Evolutionary conservation across 2,113 vertebrate species (phyloP).

Genomic region (Callipepla californica): DNA sequence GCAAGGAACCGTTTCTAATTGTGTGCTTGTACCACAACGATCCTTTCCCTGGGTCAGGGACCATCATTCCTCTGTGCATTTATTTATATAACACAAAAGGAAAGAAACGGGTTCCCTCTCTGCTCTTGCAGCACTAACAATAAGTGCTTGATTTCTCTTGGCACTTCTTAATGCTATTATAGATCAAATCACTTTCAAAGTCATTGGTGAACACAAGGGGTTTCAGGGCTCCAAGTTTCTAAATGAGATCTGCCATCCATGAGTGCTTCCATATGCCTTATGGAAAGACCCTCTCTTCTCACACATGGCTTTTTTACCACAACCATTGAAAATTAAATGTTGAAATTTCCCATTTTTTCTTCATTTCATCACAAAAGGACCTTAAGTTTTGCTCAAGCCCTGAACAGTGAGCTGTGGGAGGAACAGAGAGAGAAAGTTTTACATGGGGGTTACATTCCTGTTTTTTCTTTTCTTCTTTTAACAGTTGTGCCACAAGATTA

Average conservation of each 20-base stretch:
- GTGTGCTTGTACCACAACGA: background rate
- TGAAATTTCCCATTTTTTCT: background rate
- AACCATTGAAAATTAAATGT: background rate
- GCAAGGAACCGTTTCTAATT: background rate
- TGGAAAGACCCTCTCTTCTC: background rate
- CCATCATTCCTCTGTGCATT: background rate
- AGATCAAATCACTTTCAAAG: background rate
- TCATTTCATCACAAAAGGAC: background rate
- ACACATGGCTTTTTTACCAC: background rate
- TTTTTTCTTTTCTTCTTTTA: accelerated
- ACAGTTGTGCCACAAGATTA: background rate
- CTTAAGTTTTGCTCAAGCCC: background rate
- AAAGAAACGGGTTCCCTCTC: background rate
- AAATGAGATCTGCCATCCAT: background rate
- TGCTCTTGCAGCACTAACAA: background rate
- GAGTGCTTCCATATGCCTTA: background rate
- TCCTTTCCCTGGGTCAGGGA: background rate
- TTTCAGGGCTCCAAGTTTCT: background rate
- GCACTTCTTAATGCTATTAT: background rate
- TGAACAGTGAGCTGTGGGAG: background rate
- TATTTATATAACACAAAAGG: background rate
- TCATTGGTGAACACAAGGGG: background rate
- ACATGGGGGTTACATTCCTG: too few species aligned
- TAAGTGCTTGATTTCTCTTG: background rate
- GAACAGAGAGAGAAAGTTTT: background rate